Percentiles rank a stretch among this genome's conserved stretches.
Evolutionary conservation across 2,797 vertebrate species (phyloP).

Genomic region (Tachyglossus aculeatus): DNA sequence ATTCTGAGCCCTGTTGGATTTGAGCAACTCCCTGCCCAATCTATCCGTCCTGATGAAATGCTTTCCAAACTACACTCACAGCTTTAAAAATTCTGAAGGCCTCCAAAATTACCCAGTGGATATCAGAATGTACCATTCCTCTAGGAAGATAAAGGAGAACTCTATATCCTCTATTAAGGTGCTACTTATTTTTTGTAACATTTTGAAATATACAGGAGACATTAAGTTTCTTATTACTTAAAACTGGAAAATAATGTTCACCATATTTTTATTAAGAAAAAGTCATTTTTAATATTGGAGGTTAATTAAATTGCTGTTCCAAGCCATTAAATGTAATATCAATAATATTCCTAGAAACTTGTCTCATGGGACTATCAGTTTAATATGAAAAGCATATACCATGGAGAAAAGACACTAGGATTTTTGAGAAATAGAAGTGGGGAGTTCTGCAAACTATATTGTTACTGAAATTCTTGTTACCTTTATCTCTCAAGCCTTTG

Average conservation of each 20-base stretch:
- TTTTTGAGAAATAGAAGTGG: neutral
- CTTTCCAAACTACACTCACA: no score
- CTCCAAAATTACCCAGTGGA: no score
- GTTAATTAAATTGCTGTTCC: constrained; percentile 43
- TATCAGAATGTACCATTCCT: neutral
- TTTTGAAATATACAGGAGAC: constrained; percentile 13
- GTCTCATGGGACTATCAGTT: neutral
- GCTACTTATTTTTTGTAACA: neutral
- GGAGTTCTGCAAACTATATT: no score
- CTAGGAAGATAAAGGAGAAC: neutral
- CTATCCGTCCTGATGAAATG: no score
- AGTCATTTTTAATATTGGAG: constrained; percentile 37
- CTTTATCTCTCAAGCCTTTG: no score
- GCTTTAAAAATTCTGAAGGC: no score
- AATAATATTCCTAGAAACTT: constrained; percentile 21
- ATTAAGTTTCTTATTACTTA: constrained; percentile 34
- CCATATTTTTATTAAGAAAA: constrained; percentile 14
- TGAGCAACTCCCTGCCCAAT: no score
- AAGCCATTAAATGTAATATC: constrained; percentile 24
- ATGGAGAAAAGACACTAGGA: neutral
- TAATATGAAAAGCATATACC: neutral
- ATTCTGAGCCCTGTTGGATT: no score
- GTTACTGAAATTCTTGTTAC: no score
- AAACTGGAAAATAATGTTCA: constrained; percentile 26
- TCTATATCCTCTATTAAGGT: neutral